Conservation (phyloP, 2,888 invertebrate species). For the Dasysyrphus albostriatus region DNA sequence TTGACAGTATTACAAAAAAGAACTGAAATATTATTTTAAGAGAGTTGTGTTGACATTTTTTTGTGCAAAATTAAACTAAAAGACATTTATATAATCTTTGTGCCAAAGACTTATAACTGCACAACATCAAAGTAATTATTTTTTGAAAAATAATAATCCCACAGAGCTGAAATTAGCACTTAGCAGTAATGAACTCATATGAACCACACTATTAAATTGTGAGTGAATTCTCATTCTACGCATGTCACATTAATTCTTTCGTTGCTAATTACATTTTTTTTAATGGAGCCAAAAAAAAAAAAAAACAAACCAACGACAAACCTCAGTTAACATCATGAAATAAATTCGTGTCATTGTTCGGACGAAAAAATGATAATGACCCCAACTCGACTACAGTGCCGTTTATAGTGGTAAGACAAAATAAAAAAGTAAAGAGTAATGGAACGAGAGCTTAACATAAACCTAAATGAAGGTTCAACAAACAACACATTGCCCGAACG, state of each 20-base stretch:
- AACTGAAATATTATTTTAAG: too few relatives aligned
- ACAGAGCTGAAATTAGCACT: constrained; percentile 9
- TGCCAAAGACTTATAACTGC: constrained; percentile 11
- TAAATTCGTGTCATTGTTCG: constrained; percentile 57
- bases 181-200: constrained; percentile 19
- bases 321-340: constrained; percentile 28
- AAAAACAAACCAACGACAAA: constrained; percentile 16
- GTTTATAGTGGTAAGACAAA: background rate
- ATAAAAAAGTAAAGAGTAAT: constrained; percentile 23
- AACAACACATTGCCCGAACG: constrained; percentile 42
- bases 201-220: constrained; percentile 4
- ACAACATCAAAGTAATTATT: constrained; percentile 1
- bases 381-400: constrained; percentile 31
- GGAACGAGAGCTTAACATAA: constrained; percentile 41
- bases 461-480: constrained; percentile 54
- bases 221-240: constrained; percentile 31
- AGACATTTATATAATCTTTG: background rate
- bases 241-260: constrained; percentile 39
- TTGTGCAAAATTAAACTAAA: background rate
- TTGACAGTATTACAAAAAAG: background rate
- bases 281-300: constrained; percentile 24
- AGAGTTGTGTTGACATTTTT: background rate
- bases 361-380: constrained; percentile 61
- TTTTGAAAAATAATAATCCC: background rate
- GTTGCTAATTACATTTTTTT: constrained; percentile 40